These are phyloP conservation scores for Calameuta pallipes DNA, from an alignment of 2,888 invertebrate species.

Conservation along the genomic window DNA sequence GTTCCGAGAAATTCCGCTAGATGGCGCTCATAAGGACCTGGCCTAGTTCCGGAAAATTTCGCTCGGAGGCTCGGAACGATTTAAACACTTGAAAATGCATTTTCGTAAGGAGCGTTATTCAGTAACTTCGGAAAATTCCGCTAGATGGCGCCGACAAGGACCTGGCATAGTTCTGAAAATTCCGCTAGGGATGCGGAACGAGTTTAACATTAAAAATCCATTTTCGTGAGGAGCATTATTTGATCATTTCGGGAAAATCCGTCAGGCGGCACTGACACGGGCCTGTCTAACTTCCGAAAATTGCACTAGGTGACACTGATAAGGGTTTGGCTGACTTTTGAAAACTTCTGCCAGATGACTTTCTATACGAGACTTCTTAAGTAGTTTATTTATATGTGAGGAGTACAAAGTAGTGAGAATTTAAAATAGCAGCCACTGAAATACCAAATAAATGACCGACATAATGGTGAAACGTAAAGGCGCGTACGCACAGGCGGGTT, in stretches of 20 bases:
- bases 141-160: background rate
- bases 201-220: background rate
- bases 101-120: background rate
- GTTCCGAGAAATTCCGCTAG: background rate
- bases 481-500: conserved; percentile 28
- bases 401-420: background rate
- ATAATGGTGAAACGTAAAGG: conserved; percentile 22
- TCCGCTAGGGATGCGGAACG: background rate
- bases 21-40: background rate
- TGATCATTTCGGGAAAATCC: background rate
- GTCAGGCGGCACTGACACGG: background rate
- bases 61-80: background rate
- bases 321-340: no score
- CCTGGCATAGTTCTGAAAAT: background rate
- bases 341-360: background rate
- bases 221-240: background rate
- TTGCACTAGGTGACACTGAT: background rate
- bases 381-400: background rate
- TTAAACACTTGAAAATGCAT: background rate
- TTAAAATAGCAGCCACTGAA: background rate
- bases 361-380: no score
- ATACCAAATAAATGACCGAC: background rate
- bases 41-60: background rate
- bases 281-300: background rate
- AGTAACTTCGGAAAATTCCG: background rate